Percentiles rank a stretch among this genome's conserved stretches.
These are phyloP conservation scores for Furcifer pardalis DNA, from an alignment of 2,797 vertebrate genomes.

Conservation along the genomic window DNA sequence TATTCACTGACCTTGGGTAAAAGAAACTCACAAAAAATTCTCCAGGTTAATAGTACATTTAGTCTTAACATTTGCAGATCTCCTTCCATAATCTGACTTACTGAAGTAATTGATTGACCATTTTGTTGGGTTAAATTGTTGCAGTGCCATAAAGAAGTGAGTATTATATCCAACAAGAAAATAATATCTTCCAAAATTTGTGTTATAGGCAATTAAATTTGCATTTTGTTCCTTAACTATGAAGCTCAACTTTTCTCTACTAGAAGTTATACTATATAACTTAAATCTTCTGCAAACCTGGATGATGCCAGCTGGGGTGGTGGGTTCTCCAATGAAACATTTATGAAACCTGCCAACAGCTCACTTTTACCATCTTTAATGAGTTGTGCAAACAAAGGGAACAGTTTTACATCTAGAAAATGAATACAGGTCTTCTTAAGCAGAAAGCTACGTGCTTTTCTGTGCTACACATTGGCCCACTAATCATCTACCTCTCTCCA, in stretches of 20 bases:
- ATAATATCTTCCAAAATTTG: background rate
- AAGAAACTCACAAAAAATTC: background rate
- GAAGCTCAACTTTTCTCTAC: background rate
- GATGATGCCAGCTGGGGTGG: background rate
- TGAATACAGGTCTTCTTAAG: background rate
- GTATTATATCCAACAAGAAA: background rate
- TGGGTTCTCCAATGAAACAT: background rate
- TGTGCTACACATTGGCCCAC: background rate
- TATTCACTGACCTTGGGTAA: background rate
- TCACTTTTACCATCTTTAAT: too few relatives aligned
- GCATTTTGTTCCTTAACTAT: background rate
- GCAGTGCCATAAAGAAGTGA: background rate
- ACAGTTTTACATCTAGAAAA: too few relatives aligned
- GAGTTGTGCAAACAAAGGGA: too few relatives aligned
- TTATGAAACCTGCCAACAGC: too few relatives aligned
- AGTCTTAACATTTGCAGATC: background rate
- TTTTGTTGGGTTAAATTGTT: background rate
- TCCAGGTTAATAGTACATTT: background rate
- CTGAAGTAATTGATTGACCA: background rate
- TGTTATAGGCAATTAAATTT: background rate
- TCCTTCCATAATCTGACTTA: background rate
- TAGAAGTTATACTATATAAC: background rate
- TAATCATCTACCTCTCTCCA: background rate
- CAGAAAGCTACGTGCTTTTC: background rate
- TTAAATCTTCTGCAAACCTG: background rate